These are phyloP conservation scores for Pungitius pungitius DNA, from an alignment of 2,113 vertebrate genomes.

Conservation along the genomic window DNA sequence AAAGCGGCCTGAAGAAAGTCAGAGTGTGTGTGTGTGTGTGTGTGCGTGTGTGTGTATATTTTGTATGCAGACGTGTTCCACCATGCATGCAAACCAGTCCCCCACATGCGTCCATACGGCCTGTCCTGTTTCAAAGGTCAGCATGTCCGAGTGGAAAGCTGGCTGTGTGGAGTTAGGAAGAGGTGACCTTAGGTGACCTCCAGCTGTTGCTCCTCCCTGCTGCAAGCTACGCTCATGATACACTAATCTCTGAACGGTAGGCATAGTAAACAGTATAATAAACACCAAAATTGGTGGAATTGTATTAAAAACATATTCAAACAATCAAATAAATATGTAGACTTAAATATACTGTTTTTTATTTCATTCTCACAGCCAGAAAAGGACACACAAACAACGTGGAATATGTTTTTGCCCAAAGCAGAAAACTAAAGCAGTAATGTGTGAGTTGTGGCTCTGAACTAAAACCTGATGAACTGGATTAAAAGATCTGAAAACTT, in stretches of 20 bases:
- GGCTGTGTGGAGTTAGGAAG: not conserved
- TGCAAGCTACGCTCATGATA: not conserved
- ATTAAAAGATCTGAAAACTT: too few species aligned
- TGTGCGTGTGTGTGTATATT: slow-evolving; percentile 17
- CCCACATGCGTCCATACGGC: slow-evolving; percentile 31
- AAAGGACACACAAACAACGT: not conserved
- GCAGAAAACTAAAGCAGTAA: not conserved
- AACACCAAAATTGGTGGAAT: too few species aligned
- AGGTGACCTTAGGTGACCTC: not conserved
- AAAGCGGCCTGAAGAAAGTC: slow-evolving; percentile 5
- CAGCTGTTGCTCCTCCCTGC: not conserved
- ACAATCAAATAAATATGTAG: not conserved
- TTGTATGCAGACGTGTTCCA: slow-evolving; percentile 26
- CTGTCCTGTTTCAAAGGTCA: slow-evolving; percentile 7
- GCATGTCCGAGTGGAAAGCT: too few species aligned
- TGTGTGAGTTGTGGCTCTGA: not conserved
- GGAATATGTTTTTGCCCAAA: not conserved
- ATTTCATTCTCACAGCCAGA: not conserved
- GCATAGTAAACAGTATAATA: too few species aligned
- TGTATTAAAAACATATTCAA: not conserved
- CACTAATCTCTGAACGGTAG: not conserved
- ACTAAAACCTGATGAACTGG: slow-evolving; percentile 2
- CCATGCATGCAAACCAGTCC: slow-evolving; percentile 43
- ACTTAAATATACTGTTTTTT: not conserved
- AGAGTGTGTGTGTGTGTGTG: not conserved